A percentile compares a stretch with the other conserved stretches of the same genome.
These are phyloP conservation scores for Thera obeliscata DNA, from an alignment of 2,888 invertebrate genomes.

Conservation along the genomic window DNA sequence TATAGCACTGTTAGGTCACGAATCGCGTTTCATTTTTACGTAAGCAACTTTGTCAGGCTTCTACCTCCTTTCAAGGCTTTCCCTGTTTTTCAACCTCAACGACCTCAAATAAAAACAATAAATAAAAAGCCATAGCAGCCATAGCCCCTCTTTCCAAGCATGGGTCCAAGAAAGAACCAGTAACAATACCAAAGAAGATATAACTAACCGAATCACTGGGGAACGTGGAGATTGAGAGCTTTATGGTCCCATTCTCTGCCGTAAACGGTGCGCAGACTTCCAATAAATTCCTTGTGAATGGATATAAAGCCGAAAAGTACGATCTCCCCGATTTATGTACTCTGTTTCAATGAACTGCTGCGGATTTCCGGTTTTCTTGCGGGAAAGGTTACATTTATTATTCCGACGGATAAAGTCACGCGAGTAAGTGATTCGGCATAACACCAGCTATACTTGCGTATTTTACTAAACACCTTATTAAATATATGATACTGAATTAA, in stretches of 20 bases:
- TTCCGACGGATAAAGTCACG: background rate
- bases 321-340: conserved; percentile 7
- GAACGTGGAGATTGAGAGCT: conserved; percentile 12
- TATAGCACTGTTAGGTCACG: conserved; percentile 42
- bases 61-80: conserved; percentile 40
- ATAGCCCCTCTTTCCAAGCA: no score
- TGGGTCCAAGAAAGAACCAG: background rate
- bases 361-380: conserved; percentile 1
- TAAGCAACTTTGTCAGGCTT: conserved; percentile 48
- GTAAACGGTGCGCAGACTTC: conserved; percentile 8
- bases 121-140: no score
- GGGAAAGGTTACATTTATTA: background rate
- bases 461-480: background rate
- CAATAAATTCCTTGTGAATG: conserved; percentile 7
- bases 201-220: background rate
- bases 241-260: conserved; percentile 26
- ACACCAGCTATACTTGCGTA: background rate
- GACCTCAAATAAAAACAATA: background rate
- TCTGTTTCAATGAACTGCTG: conserved; percentile 3
- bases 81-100: conserved; percentile 37
- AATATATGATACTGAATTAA: background rate
- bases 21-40: conserved; percentile 39
- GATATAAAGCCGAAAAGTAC: conserved; percentile 15
- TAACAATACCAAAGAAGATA: background rate
- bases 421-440: background rate